These are phyloP conservation scores for Acanthopleura granulata DNA, from an alignment of 2,888 invertebrate genomes.

Conservation along the genomic window DNA sequence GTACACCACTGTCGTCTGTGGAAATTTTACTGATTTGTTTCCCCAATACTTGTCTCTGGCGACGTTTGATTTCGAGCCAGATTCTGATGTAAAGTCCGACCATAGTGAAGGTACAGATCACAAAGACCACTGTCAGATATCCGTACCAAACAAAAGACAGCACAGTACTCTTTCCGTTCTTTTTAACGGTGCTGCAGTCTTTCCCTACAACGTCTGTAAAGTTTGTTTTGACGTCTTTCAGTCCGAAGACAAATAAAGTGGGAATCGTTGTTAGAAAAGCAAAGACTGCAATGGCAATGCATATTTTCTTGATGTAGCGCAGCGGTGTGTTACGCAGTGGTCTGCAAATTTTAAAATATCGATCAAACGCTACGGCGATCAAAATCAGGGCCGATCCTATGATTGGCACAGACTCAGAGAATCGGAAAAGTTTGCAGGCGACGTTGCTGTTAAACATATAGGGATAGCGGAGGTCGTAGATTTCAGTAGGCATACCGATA, in stretches of 20 bases:
- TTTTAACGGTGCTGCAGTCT: slow-evolving; percentile 53
- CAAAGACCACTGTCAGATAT: slow-evolving; percentile 42
- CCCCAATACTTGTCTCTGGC: slow-evolving; percentile 34
- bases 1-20: neutral
- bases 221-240: slow-evolving; percentile 39
- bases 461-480: slow-evolving; percentile 51
- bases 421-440: slow-evolving; percentile 52
- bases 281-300: slow-evolving; percentile 42
- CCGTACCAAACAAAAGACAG: slow-evolving; percentile 40
- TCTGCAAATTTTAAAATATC: slow-evolving; percentile 58
- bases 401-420: slow-evolving; percentile 46
- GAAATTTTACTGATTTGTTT: slow-evolving; percentile 25
- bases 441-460: slow-evolving; percentile 51
- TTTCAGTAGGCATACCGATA: slow-evolving; percentile 53
- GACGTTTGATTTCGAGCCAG: slow-evolving; percentile 35
- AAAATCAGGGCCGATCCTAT: slow-evolving; percentile 56
- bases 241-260: slow-evolving; percentile 46
- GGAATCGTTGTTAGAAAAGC: slow-evolving; percentile 47
- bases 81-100: slow-evolving; percentile 47
- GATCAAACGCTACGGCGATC: slow-evolving; percentile 54
- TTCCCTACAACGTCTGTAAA: slow-evolving; percentile 40
- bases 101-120: slow-evolving; percentile 45
- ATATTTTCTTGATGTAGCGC: slow-evolving; percentile 47
- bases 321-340: slow-evolving; percentile 49
- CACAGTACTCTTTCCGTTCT: slow-evolving; percentile 42